Evolutionary conservation across 2,113 vertebrate genomes (phyloP), one percentile per base, ranked within the genome.

Genomic region (Callionymus lyra): DNA sequence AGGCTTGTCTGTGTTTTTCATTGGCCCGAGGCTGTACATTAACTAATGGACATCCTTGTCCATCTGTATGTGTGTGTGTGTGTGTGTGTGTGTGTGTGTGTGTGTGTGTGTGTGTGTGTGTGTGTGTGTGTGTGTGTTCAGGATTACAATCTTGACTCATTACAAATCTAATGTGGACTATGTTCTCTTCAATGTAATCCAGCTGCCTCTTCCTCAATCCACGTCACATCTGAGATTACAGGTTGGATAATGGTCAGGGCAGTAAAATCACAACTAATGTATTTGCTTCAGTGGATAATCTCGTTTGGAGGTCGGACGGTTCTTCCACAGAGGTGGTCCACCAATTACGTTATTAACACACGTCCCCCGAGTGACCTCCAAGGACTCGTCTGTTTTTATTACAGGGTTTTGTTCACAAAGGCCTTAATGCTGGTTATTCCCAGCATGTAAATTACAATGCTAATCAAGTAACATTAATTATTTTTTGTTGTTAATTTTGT

Each of bases 261-360:
- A 36, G 34, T 33, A 36, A 32, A 38, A 44, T 31, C 35, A 35
- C 41, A 15, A 31, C 33, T 16, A 31, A 37, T 8, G 13, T 45
- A 16, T 35, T 53, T 56, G 37, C 12, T 46, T 38, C 45, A 31
- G 12, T 27, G 17, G 44, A 44, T 50, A 53, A 65, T 56, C 54
- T 65, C 15, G 50, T 68, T 63, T 48, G 52, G 51, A 47, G 53
- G 17, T 12, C 16, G 39, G 10, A 41, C 39, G 32, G 16, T n/a
- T 49, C 46, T 31, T 37, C 47, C 32, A 34, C 51, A 50, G 38
- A 48, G 64, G 64, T 66, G 56, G 34, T 72, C 64, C 42, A 46
- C 37, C 66, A 73, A 68, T 79, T 65, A 72, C 53, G 59, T 69
- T 58, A 61, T 67, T 71, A 68, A 62, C 58, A 60, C 68, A 56